A percentile compares a stretch with the other conserved stretches of the same genome.
Conservation (phyloP, 2,113 vertebrate genomes). For the Fukomys damarensis region DNA sequence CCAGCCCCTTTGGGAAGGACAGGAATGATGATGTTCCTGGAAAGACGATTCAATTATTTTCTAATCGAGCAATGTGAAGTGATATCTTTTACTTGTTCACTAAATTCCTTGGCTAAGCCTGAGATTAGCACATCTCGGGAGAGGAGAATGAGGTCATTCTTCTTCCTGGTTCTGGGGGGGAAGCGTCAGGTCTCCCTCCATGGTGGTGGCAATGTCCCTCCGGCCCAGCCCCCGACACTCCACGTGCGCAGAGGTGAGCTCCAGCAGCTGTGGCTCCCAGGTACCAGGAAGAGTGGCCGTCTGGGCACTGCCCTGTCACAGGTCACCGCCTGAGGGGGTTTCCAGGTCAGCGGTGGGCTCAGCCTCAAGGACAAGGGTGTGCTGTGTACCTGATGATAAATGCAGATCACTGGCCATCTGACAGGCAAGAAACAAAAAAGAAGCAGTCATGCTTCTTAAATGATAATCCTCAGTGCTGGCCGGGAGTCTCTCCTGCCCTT, state of each 20-base stretch:
- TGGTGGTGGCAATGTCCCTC: accelerated
- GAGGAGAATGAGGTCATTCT: background rate
- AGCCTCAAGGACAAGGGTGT: background rate
- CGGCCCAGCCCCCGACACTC: accelerated
- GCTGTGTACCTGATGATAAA: accelerated
- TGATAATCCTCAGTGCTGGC: background rate
- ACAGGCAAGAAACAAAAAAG: too few species aligned
- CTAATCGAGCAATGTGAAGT: background rate
- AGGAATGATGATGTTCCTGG: background rate
- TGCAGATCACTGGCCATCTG: background rate
- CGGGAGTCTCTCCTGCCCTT: accelerated
- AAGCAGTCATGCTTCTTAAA: background rate
- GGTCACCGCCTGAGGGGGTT: accelerated
- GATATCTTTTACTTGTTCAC: background rate
- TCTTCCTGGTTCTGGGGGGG: background rate
- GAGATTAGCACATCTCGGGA: accelerated
- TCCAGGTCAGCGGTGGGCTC: accelerated
- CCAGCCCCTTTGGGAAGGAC: background rate
- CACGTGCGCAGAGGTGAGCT: accelerated
- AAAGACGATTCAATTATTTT: background rate
- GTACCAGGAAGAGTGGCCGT: accelerated
- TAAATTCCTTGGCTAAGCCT: background rate
- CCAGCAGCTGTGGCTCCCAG: too few species aligned
- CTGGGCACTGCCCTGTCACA: background rate
- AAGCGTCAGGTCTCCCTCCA: too few species aligned